These are phyloP conservation scores for Peromyscus californicus DNA, from an alignment of 2,113 vertebrate genomes.

Conservation along the genomic window DNA sequence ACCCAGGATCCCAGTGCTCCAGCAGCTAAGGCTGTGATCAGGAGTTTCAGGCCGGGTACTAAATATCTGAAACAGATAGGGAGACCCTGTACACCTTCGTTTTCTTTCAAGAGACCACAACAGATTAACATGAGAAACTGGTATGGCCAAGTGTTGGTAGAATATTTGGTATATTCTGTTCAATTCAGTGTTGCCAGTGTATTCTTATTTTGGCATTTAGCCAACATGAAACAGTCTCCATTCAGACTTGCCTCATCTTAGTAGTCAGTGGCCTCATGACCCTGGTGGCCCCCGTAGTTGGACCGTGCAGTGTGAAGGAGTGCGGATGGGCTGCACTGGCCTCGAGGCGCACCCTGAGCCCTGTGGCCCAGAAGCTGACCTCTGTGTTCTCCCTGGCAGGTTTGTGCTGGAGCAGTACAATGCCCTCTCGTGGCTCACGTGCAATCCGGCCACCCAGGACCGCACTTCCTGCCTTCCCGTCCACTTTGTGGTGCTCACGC, in stretches of 20 bases:
- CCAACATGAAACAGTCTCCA: background rate
- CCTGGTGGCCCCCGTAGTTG: background rate
- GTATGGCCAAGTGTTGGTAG: background rate
- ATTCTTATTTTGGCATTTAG: background rate
- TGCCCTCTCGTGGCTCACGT: slow-evolving; percentile 95
- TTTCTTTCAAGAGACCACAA: background rate
- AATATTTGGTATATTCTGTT: background rate
- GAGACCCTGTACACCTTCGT: too few relatives aligned
- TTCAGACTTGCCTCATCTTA: too few relatives aligned
- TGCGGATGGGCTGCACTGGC: background rate
- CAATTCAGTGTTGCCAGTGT: background rate
- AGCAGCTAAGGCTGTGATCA: background rate
- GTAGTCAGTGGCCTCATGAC: background rate
- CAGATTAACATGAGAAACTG: background rate
- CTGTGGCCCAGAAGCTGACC: rapidly evolving
- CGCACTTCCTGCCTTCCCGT: slow-evolving; percentile 99
- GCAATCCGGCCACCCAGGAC: slow-evolving; percentile 98
- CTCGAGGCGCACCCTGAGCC: rapidly evolving
- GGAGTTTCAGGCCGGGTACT: background rate
- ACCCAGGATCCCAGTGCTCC: background rate
- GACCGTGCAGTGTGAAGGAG: background rate
- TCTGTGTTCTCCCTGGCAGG: slow-evolving; percentile 85
- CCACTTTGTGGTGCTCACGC: slow-evolving; percentile 98
- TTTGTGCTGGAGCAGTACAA: slow-evolving; percentile 98
- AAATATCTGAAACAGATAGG: background rate